Evolutionary conservation across 2,797 vertebrate species (phyloP).

Genomic region (Etheostoma perlongum): DNA sequence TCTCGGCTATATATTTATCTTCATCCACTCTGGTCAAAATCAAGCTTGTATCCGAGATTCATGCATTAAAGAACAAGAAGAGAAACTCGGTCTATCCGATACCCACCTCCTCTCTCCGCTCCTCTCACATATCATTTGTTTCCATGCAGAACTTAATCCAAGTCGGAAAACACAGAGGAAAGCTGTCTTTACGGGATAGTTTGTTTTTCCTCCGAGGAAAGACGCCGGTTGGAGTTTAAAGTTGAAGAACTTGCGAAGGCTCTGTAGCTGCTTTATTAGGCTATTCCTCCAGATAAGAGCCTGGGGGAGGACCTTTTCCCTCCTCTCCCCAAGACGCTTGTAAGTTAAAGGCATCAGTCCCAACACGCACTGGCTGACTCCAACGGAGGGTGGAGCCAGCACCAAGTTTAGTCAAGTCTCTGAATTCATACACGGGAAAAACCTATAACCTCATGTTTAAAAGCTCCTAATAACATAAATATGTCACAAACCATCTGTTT

Average conservation of each 20-base stretch:
- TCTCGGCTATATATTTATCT: neutral
- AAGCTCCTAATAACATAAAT: neutral
- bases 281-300: constrained; percentile 28
- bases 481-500: too few relatives aligned
- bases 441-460: neutral
- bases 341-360: constrained; percentile 61
- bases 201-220: neutral
- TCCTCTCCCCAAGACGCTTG: constrained; percentile 69
- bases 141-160: constrained; percentile 64
- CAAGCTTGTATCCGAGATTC: constrained; percentile 12
- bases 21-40: neutral
- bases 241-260: constrained; percentile 6
- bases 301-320: constrained; percentile 29
- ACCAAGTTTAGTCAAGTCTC: constrained; percentile 59
- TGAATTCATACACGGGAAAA: constrained; percentile 40
- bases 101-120: constrained; percentile 67
- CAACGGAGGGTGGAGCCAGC: constrained; percentile 81
- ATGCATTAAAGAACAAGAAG: constrained; percentile 35
- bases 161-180: constrained; percentile 29
- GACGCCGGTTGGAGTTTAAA: neutral
- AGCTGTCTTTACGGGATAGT: neutral
- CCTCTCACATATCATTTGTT: constrained; percentile 68
- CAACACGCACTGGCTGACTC: constrained; percentile 74
- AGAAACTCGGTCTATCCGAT: constrained; percentile 51
- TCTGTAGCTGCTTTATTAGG: neutral